Evolutionary conservation across 1,140 invertebrate genomes (phyloP), one percentile per base, ranked within the genome.

Genomic region (Drosophila novamexicana): DNA sequence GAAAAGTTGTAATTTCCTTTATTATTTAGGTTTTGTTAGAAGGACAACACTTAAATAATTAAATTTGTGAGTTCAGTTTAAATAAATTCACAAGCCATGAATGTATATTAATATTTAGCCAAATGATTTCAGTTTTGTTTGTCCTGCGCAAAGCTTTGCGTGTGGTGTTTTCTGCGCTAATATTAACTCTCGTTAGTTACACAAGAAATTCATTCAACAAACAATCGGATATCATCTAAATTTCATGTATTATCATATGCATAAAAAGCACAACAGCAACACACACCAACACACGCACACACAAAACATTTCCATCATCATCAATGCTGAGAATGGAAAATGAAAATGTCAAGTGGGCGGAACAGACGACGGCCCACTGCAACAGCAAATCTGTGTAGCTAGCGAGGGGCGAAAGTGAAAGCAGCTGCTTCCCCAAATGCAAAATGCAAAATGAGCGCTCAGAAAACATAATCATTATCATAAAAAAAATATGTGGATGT

Each of bases 401-500:
- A 50, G 54, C 50, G 58, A 5, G 8, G 34, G 50, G 9, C 32
- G 47, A 76, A 76, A 76, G 50, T 66, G 57, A 76, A 77, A 72
- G 32, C 42, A 40, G 49, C 29, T 53, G 42, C 18, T 59, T 56
- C 59, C 70, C 32, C 63, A 84, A 84, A 84, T 84, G 72, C 61
- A 66, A 66, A 58, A 72, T 62, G 71, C 67, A 66, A 63, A 79
- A 80, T 66, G 69, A 77, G 50, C 70, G 61, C 74, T 68, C 74
- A 12, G 52, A 62, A 45, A 68, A 81, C 78, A 85, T 71, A 85
- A 85, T 86, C 65, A 85, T 85, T 78, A 85, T 86, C 78, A 73
- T 81, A 81, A 85, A 81, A 75, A 71, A 69, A 62, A 47, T 29
- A 40, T 53, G 77, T 5, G 22, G 0, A 5, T 29, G 67, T 74